phyloP scores from a whole-genome alignment of 2,797 vertebrate species.

The Enteromius afrohamiltoni region DNA sequence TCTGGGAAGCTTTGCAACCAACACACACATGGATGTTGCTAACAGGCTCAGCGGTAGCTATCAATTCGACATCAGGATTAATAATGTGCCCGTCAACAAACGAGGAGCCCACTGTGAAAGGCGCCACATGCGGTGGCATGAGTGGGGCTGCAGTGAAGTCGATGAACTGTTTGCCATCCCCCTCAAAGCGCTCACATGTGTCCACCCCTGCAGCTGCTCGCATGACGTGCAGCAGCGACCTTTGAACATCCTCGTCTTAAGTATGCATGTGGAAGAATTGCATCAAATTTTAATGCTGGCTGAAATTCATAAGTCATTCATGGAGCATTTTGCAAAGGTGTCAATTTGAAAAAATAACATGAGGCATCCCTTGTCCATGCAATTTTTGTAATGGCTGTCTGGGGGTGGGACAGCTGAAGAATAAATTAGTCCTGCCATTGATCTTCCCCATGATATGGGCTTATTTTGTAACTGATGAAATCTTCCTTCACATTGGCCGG shows the following conservation, averaged over 20 bases:
- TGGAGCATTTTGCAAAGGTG: slow-evolving; percentile 16
- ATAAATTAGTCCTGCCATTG: slow-evolving; percentile 9
- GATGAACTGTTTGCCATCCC: slow-evolving; percentile 29
- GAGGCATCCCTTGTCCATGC: slow-evolving; percentile 1
- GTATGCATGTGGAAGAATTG: slow-evolving; percentile 11
- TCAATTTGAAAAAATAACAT: slow-evolving; percentile 6
- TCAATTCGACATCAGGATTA: slow-evolving; percentile 60
- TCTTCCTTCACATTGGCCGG: slow-evolving; percentile 16
- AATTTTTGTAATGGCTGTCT: background rate
- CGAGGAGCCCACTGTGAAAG: slow-evolving; percentile 42
- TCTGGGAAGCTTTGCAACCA: slow-evolving; percentile 21
- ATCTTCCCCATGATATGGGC: slow-evolving; percentile 17
- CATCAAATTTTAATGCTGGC: background rate
- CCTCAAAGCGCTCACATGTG: slow-evolving; percentile 33
- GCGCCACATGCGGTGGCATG: slow-evolving; percentile 30
- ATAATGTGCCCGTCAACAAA: slow-evolving; percentile 65
- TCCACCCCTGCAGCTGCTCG: slow-evolving; percentile 44
- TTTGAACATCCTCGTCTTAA: slow-evolving; percentile 19
- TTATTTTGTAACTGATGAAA: slow-evolving; percentile 31
- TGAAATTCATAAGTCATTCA: slow-evolving; percentile 5
- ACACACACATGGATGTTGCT: slow-evolving; percentile 37
- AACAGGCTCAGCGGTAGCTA: slow-evolving; percentile 49
- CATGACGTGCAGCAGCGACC: background rate
- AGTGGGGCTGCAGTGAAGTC: slow-evolving; percentile 17
- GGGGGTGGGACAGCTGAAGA: background rate